Conservation (phyloP, 1,140 invertebrate species). For the Drosophila melanica region DNA sequence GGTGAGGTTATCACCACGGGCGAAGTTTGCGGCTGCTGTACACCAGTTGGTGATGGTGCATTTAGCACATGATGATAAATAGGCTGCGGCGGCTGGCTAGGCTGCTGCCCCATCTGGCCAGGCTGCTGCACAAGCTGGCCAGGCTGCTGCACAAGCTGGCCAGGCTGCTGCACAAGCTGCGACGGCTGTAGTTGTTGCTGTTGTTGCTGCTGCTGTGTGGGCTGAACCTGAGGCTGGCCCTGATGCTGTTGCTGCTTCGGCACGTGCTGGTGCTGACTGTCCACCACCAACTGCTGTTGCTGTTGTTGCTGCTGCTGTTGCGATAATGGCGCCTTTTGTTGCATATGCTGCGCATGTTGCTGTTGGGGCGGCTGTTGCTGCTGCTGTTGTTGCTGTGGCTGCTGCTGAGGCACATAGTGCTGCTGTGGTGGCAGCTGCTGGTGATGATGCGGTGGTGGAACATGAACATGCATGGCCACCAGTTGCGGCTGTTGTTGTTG, state of each 20-base stretch:
- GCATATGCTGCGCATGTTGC: slow-evolving; percentile 61
- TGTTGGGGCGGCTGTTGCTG: slow-evolving; percentile 73
- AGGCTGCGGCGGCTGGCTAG: slow-evolving; percentile 53
- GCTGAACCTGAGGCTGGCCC: slow-evolving; percentile 57
- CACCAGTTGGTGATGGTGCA: slow-evolving; percentile 28
- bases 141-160: slow-evolving; percentile 42
- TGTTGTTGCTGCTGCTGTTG: slow-evolving; percentile 50
- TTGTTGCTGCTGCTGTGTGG: slow-evolving; percentile 46
- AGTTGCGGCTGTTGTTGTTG: slow-evolving; percentile 50
- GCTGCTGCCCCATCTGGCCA: slow-evolving; percentile 57
- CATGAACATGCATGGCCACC: slow-evolving; percentile 61
- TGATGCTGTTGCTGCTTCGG: slow-evolving; percentile 75
- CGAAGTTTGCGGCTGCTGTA: slow-evolving; percentile 79
- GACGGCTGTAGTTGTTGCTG: slow-evolving; percentile 46
- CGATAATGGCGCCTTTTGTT: slow-evolving; percentile 85
- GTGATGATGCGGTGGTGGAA: slow-evolving; percentile 60
- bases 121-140: slow-evolving; percentile 56
- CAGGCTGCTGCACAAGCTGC: slow-evolving; percentile 20
- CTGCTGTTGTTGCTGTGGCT: slow-evolving; percentile 82
- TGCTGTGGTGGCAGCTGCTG: slow-evolving; percentile 84
- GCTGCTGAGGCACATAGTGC: slow-evolving; percentile 80
- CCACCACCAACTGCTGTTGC: slow-evolving; percentile 22
- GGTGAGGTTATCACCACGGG: slow-evolving; percentile 62
- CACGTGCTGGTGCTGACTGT: slow-evolving; percentile 73
- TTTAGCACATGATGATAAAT: slow-evolving; percentile 66